These are phyloP conservation scores for Telmatherina bonti DNA, from an alignment of 2,797 vertebrate genomes.

Conservation along the genomic window DNA sequence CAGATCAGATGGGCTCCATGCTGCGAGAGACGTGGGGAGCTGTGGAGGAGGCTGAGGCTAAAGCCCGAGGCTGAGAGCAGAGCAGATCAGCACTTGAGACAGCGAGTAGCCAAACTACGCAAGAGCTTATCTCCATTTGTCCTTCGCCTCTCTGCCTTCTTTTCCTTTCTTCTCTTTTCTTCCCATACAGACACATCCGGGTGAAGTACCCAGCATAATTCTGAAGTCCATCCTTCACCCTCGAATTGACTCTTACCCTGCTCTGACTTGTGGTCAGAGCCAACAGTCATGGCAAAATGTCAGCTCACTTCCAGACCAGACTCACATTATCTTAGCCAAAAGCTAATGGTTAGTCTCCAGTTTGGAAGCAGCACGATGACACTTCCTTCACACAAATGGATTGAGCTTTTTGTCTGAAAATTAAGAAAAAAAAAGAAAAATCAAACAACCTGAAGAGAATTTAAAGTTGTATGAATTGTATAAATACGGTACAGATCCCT, in stretches of 20 bases:
- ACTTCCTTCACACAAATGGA: conserved; percentile 38
- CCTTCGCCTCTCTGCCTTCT: conserved; percentile 34
- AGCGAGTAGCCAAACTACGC: conserved; percentile 66
- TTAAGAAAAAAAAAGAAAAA: conserved; percentile 40
- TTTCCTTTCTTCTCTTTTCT: conserved; percentile 27
- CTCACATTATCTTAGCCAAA: conserved; percentile 33
- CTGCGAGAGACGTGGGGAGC: conserved; percentile 71
- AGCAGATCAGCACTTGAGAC: conserved; percentile 74
- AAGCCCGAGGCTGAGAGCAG: conserved; percentile 73
- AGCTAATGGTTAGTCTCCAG: conserved; percentile 50
- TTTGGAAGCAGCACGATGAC: conserved; percentile 36
- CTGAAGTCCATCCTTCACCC: conserved; percentile 54
- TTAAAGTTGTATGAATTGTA: conserved; percentile 72
- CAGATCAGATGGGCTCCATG: conserved; percentile 78
- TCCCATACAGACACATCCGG: conserved; percentile 40
- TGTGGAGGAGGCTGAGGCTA: conserved; percentile 70
- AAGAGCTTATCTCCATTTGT: conserved; percentile 66
- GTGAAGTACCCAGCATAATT: conserved; percentile 44
- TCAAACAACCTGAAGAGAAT: conserved; percentile 72
- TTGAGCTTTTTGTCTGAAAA: conserved; percentile 23
- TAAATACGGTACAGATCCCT: conserved; percentile 73
- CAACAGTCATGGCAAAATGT: conserved; percentile 66
- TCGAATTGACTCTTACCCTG: conserved; percentile 54
- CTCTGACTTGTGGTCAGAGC: conserved; percentile 56
- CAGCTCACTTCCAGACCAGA: conserved; percentile 55